phyloP scores from a whole-genome alignment of 1,140 invertebrate species.

The Cydia strobilella region DNA sequence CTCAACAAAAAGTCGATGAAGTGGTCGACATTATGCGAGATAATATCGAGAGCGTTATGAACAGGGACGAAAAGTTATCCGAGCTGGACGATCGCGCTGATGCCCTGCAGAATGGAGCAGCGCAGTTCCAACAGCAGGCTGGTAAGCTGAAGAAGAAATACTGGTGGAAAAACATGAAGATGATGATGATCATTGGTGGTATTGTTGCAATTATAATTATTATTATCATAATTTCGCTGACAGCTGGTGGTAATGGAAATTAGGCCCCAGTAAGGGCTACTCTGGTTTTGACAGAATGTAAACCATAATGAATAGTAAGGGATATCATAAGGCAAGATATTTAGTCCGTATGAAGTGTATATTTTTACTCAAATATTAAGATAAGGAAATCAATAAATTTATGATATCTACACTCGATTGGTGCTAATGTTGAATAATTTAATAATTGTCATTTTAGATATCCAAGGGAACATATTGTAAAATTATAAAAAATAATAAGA shows the following conservation, averaged over 20 bases:
- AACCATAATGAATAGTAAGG: too few relatives aligned
- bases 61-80: constrained; percentile 98
- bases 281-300: background rate
- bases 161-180: constrained; percentile 98
- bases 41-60: constrained; percentile 99
- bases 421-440: background rate
- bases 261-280: background rate
- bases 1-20: constrained; percentile 98
- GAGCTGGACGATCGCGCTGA: constrained; percentile 98
- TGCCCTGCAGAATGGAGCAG: constrained; percentile 96
- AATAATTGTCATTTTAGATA: background rate
- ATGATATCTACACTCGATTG: background rate
- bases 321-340: background rate
- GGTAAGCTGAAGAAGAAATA: constrained; percentile 98
- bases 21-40: constrained; percentile 99
- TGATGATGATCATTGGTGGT: constrained; percentile 95
- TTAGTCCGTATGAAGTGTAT: background rate
- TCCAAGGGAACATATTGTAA: background rate
- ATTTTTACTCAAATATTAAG: background rate
- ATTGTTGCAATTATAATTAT: constrained; percentile 91
- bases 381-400: background rate
- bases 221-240: constrained; percentile 86
- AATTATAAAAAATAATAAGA: background rate
- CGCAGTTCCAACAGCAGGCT: constrained; percentile 90
- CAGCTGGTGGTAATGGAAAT: constrained; percentile 43